phyloP scores from a whole-genome alignment of 1,140 invertebrate genomes.

The Drosophila guanche region DNA sequence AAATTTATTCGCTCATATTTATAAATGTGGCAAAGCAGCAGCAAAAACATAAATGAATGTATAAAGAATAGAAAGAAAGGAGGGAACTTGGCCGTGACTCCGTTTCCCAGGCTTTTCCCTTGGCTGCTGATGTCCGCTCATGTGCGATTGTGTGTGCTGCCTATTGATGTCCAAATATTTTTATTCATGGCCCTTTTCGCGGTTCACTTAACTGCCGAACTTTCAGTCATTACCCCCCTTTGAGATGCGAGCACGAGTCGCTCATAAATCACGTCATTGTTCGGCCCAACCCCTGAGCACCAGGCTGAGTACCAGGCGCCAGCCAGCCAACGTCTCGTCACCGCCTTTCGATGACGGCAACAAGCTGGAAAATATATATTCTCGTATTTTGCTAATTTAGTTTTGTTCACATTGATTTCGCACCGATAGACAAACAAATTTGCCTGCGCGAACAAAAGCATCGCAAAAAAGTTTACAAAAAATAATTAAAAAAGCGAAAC shows the following conservation, averaged over 20 bases:
- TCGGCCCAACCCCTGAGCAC: slow-evolving; percentile 16
- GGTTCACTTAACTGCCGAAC: slow-evolving; percentile 74
- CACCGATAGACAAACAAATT: slow-evolving; percentile 46
- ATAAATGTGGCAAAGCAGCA: slow-evolving; percentile 15
- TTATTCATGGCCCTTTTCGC: slow-evolving; percentile 80
- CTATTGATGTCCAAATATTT: slow-evolving; percentile 81
- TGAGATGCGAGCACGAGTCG: slow-evolving; percentile 65
- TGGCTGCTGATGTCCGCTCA: slow-evolving; percentile 26
- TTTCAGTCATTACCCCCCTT: slow-evolving; percentile 71
- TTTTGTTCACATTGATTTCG: slow-evolving; percentile 22
- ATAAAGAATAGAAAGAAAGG: slow-evolving; percentile 28
- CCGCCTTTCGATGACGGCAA: slow-evolving; percentile 54
- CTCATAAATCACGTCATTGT: slow-evolving; percentile 79
- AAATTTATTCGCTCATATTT: slow-evolving; percentile 62
- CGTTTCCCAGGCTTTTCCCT: slow-evolving; percentile 62
- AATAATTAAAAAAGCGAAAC: slow-evolving; percentile 22
- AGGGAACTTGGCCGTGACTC: slow-evolving; percentile 30
- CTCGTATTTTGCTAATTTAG: slow-evolving; percentile 60
- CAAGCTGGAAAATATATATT: slow-evolving; percentile 70
- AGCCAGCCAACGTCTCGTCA: too few species aligned
- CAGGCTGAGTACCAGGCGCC: too few species aligned
- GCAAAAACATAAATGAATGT: slow-evolving; percentile 9
- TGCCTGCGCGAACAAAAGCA: slow-evolving; percentile 14
- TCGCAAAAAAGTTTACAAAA: slow-evolving; percentile 33
- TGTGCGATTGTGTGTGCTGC: slow-evolving; percentile 33